Base-by-base conservation (phyloP, 2,888 invertebrate species). In the Andricus quercusramuli region DNA sequence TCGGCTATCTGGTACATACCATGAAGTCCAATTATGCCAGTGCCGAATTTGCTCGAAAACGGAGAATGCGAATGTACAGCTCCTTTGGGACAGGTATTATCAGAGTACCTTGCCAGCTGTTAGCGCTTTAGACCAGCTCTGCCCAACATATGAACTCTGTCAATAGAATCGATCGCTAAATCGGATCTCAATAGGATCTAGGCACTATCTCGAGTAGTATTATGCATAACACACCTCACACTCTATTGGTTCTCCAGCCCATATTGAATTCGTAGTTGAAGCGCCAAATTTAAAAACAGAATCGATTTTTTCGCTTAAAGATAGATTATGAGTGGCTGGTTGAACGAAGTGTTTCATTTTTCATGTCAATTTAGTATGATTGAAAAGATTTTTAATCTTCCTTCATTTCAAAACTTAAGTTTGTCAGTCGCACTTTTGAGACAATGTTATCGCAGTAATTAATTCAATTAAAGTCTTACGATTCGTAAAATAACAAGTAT, bases 51-150 rank as follows among this genome's bases (percentile, higher is more conserved):
- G 56, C 74, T 74, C 74, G 56, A 29, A 74, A 74, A 74, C 77
- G 67, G 62, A 80, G 77, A 78, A 80, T 79, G 79, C 76, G 79
- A 68, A 59, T 79, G 79, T 79, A 79, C 70, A 56, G 62, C 77
- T 81, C 78, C 79, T 82, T 65, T 20, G 79, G 78, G 82, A 82
- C 65, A 47, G 77, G 84, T 85, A 86, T 87, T 87, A 87, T 86
- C 87, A 82, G 79, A 83, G 82, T 85, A 86, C 86, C 87, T 87
- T 88, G 84, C 83, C 85, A 84, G 85, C 83, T 84, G 82, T 80
- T 78, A 81, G 82, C 83, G 83, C 83, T 82, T 87, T 83, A 84
- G 84, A 47, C 59, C 47, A 64, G 68, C 37, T 29, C 64, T 64
- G 74, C 68, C 44, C 64, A 79, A 64, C 74, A 74, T 70, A 64